Evolutionary conservation across 2,113 vertebrate genomes (phyloP), one percentile per base, ranked within the genome.

Genomic region (Dasyornis broadbenti): DNA sequence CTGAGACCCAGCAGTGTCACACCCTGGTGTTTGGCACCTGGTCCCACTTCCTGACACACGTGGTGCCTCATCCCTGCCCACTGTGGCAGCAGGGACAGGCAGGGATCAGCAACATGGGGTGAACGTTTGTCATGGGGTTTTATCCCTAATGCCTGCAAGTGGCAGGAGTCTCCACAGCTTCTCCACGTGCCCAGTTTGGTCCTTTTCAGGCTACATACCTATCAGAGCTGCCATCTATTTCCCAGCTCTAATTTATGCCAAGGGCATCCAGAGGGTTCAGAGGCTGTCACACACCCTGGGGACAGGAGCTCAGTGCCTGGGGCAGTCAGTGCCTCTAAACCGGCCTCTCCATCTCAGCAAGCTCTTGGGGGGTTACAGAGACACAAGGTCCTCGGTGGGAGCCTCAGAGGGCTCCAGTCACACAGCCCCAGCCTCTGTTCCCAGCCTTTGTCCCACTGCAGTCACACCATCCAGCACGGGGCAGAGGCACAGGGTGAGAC

Each of bases 381-480:
- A 19, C 49, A 44, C 47, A 33, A 0, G 5, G 19, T 21, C 53
- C 66, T 10, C 11, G 0, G 1, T 1, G 13, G 86, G n/a, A 61
- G 12, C 47, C 53, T 11, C 0, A 0, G 2, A 7, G 35, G 45
- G 57, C 57, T 72, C 76, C 63, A 23, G 30, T 11, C 77, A 45
- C 81, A n/a, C 18, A 3, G 10, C 20, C 26, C 21, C 16, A 3
- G 9, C 15, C n/a, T 31, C 21, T 2, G 1, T 2, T 15, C 65
- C 10, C 39, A 60, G 54, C 73, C 4, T 35, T 3, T 1, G 4
- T 77, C 28, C 84, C 15, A 1, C 71, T 37, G 35, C 0, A 0
- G 31, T 14, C 44, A 64, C 61, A 35, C 2, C 30, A 13, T 11
- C 28, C 45, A n/a, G 15, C 33, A 45, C 2, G 1, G n/a, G 37